A percentile compares a stretch with the other conserved stretches of the same genome.
These are phyloP conservation scores for Seriola rivoliana DNA, from an alignment of 2,113 vertebrate species.

Conservation along the genomic window DNA sequence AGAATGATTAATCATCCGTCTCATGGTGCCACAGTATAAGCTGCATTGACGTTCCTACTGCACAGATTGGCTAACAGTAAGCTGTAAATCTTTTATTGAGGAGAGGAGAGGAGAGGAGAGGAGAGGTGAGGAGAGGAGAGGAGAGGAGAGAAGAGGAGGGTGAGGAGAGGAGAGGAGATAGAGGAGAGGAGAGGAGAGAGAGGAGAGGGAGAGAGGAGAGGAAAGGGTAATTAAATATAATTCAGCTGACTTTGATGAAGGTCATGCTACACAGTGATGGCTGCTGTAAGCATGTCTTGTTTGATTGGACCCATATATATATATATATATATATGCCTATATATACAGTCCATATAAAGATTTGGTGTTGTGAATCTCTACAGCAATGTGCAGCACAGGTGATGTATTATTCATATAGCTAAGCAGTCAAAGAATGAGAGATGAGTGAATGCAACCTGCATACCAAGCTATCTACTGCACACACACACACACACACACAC, in stretches of 20 bases:
- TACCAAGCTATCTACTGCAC: conserved; percentile 23
- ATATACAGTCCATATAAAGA: conserved; percentile 16
- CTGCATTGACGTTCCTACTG: not conserved
- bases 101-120: not conserved
- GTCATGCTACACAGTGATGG: conserved; percentile 7
- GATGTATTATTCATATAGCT: conserved; percentile 63
- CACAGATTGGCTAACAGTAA: not conserved
- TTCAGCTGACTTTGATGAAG: conserved; percentile 40
- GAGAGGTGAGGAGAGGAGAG: not conserved
- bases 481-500: not conserved
- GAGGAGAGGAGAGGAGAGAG: not conserved
- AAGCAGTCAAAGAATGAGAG: conserved; percentile 29
- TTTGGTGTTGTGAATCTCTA: conserved; percentile 13
- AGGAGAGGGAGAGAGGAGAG: not conserved
- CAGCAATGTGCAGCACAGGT: conserved; percentile 35
- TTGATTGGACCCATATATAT: not conserved
- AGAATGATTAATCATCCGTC: conserved; percentile 4
- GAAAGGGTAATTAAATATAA: not conserved
- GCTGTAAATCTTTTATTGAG: not conserved
- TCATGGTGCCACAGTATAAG: not conserved
- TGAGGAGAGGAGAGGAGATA: not conserved
- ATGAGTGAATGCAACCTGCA: conserved; percentile 33
- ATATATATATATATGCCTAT: not conserved
- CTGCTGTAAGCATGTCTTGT: not conserved
- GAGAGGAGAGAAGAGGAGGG: not conserved